phyloP scores from a whole-genome alignment of 1,140 invertebrate species.

The Lerema accius region DNA sequence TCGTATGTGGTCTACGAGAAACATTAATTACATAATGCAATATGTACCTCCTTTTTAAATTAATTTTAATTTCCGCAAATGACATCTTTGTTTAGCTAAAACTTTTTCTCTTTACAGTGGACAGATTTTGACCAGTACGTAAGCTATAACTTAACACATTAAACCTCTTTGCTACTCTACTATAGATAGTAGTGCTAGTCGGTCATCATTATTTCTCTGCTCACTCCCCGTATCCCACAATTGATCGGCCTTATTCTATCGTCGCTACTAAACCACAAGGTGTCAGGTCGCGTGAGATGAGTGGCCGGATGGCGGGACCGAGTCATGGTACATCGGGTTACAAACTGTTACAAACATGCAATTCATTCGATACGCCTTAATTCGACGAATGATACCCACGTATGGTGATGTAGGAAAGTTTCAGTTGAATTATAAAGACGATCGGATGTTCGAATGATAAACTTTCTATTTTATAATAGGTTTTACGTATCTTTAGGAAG shows the following conservation, averaged over 20 bases:
- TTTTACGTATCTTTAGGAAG: too few species aligned
- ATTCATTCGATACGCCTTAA: conserved; percentile 11
- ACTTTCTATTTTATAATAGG: background rate
- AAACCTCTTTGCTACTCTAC: too few species aligned
- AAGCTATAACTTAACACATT: too few species aligned
- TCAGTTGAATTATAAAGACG: background rate
- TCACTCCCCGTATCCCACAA: conserved; percentile 14
- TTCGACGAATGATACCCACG: background rate
- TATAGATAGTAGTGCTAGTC: too few species aligned
- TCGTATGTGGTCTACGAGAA: too few species aligned
- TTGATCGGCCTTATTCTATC: background rate
- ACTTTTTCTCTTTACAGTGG: too few species aligned
- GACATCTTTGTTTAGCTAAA: too few species aligned
- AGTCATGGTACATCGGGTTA: conserved; percentile 44
- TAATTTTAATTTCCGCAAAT: too few species aligned
- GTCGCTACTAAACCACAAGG: conserved; percentile 39
- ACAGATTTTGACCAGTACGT: too few species aligned
- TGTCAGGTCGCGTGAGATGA: conserved; percentile 63
- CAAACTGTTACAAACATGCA: conserved; percentile 21
- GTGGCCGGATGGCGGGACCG: conserved; percentile 53
- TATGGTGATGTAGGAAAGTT: background rate
- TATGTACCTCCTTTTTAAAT: too few species aligned
- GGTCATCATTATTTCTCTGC: background rate
- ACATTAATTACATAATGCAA: too few species aligned
- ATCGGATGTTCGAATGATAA: background rate